phyloP scores from a whole-genome alignment of 2,797 vertebrate genomes.

The Smutsia gigantea region DNA sequence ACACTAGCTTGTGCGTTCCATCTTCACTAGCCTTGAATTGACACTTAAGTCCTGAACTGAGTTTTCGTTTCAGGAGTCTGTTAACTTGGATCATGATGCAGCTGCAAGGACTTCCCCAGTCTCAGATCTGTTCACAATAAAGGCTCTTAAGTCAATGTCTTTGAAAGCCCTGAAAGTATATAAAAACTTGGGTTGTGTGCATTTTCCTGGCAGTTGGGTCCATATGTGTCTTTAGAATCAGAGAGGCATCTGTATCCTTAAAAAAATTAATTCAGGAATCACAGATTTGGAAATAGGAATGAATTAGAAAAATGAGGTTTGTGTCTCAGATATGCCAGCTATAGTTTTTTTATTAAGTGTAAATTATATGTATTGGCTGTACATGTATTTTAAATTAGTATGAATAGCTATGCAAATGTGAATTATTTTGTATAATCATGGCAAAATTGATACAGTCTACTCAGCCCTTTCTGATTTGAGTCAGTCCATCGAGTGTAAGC shows the following conservation, averaged over 20 bases:
- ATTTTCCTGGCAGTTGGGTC: neutral
- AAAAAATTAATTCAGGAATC: neutral
- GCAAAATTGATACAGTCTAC: neutral
- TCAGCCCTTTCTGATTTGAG: neutral
- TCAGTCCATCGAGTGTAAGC: neutral
- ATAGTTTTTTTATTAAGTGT: neutral
- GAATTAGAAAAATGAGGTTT: slow-evolving; percentile 1
- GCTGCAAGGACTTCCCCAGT: neutral
- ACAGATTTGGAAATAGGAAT: slow-evolving; percentile 24
- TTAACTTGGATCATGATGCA: neutral
- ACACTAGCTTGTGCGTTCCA: neutral
- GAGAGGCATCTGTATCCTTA: neutral
- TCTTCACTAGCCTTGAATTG: neutral
- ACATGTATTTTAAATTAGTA: neutral
- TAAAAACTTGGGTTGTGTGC: neutral
- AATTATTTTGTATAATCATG: slow-evolving; percentile 52
- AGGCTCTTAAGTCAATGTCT: neutral
- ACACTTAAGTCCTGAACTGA: neutral
- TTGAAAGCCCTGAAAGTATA: neutral
- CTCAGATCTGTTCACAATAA: neutral
- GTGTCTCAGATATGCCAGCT: slow-evolving; percentile 29
- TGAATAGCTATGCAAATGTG: neutral
- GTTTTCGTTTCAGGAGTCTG: neutral
- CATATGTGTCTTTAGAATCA: neutral
- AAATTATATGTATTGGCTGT: neutral